These are phyloP conservation scores for Automeris io DNA, from an alignment of 2,888 invertebrate species.

Conservation along the genomic window DNA sequence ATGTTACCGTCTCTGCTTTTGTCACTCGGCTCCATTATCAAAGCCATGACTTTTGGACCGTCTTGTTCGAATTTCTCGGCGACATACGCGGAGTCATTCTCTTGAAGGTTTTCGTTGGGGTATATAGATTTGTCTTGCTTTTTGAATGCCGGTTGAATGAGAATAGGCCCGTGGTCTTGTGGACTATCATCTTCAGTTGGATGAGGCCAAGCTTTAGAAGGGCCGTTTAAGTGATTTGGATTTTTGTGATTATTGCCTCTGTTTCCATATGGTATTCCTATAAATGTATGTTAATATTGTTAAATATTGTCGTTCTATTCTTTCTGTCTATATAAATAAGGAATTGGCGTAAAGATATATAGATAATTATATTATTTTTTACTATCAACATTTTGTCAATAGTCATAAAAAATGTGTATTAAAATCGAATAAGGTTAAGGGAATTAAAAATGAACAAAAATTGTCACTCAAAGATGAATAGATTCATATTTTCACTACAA, in stretches of 20 bases:
- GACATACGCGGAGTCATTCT: slow-evolving; percentile 50
- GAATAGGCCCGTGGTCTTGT: slow-evolving; percentile 60
- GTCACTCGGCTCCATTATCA: slow-evolving; percentile 41
- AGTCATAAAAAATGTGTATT: too few species aligned
- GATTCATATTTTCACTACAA: too few species aligned
- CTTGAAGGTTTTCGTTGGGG: slow-evolving; percentile 40
- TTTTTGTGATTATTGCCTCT: slow-evolving; percentile 46
- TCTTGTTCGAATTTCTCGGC: slow-evolving; percentile 48
- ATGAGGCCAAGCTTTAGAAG: slow-evolving; percentile 29
- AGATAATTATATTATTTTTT: too few species aligned
- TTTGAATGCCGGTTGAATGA: slow-evolving; percentile 67
- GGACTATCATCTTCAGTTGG: slow-evolving; percentile 39
- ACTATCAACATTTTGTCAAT: too few species aligned
- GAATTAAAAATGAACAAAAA: too few species aligned
- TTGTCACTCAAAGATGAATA: too few species aligned
- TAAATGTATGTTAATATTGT: too few species aligned
- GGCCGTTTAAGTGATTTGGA: slow-evolving; percentile 28
- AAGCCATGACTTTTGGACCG: slow-evolving; percentile 56
- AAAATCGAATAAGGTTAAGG: too few species aligned
- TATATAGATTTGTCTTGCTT: slow-evolving; percentile 50
- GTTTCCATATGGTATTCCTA: slow-evolving; percentile 59
- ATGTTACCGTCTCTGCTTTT: slow-evolving; percentile 42
- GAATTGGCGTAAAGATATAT: too few species aligned
- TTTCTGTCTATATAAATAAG: too few species aligned
- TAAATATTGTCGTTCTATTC: too few species aligned